These are phyloP conservation scores for Oscheius sp. DNA, from an alignment of 2,888 invertebrate species.

Conservation along the genomic window DNA sequence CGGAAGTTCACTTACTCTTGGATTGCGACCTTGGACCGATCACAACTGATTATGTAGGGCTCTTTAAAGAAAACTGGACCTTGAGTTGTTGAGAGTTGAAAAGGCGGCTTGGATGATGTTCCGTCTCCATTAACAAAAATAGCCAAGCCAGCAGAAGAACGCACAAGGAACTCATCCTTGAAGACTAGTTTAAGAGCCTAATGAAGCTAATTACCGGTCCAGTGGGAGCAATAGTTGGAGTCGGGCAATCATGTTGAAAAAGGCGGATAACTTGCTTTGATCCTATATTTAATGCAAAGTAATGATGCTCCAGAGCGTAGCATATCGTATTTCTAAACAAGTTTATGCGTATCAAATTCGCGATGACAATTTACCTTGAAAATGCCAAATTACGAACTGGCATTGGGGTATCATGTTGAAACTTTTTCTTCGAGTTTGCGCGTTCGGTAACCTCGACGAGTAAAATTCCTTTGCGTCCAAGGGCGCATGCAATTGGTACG, in stretches of 20 bases:
- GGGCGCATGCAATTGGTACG: not conserved
- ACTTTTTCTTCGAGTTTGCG: not conserved
- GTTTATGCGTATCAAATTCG: not conserved
- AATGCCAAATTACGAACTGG: not conserved
- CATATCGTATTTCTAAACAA: conserved; percentile 10
- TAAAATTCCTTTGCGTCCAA: not conserved
- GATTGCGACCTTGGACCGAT: not conserved
- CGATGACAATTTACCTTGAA: not conserved
- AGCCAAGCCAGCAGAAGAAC: not conserved
- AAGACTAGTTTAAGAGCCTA: not conserved
- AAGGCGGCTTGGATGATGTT: conserved; percentile 9
- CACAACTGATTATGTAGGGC: conserved; percentile 9
- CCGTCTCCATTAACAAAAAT: conserved; percentile 17
- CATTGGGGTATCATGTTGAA: not conserved
- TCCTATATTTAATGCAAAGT: not conserved
- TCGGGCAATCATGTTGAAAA: conserved; percentile 2
- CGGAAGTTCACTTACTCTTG: conserved; percentile 6
- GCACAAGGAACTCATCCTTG: conserved; percentile 12
- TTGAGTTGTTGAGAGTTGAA: not conserved
- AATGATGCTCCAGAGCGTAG: conserved; percentile 3
- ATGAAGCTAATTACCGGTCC: not conserved
- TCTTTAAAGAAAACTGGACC: conserved; percentile 20
- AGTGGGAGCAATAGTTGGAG: not conserved
- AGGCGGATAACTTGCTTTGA: not conserved
- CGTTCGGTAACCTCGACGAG: not conserved